Percentiles rank a stretch among this genome's conserved stretches.
phyloP scores from a whole-genome alignment of 2,888 invertebrate species.

The Ichneumon xanthorius region DNA sequence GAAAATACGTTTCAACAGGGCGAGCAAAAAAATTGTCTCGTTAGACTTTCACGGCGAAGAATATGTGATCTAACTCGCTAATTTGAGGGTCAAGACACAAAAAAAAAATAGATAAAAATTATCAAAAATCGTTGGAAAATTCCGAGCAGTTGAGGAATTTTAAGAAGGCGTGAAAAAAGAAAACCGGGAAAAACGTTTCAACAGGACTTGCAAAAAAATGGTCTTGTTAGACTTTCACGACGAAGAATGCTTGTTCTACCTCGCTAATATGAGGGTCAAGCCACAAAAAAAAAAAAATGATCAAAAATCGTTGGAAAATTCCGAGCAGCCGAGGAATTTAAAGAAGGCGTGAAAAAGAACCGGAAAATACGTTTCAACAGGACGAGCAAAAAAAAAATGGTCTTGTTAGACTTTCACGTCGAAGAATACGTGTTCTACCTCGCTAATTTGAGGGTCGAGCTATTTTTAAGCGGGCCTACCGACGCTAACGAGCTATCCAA shows the following conservation, averaged over 20 bases:
- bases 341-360: too few species aligned
- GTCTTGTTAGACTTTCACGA: too few species aligned
- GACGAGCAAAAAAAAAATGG: not conserved
- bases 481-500: conserved; percentile 76
- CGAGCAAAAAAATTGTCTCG: not conserved
- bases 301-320: too few species aligned
- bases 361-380: too few species aligned
- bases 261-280: too few species aligned
- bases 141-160: conserved; percentile 14
- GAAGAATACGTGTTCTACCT: conserved; percentile 22
- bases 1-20: not conserved
- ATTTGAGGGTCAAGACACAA: conserved; percentile 73
- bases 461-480: conserved; percentile 75
- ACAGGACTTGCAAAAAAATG: not conserved
- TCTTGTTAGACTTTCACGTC: conserved; percentile 19
- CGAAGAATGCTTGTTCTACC: too few species aligned
- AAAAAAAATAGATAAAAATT: not conserved
- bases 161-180: not conserved
- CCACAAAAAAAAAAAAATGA: too few species aligned
- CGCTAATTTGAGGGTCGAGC: conserved; percentile 75
- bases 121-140: not conserved
- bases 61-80: conserved; percentile 61
- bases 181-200: not conserved
- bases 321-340: too few species aligned
- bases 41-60: conserved; percentile 21